Evolutionary conservation across 2,797 vertebrate species (phyloP), one percentile per base, ranked within the genome.

Genomic region (Prionace glauca): DNA sequence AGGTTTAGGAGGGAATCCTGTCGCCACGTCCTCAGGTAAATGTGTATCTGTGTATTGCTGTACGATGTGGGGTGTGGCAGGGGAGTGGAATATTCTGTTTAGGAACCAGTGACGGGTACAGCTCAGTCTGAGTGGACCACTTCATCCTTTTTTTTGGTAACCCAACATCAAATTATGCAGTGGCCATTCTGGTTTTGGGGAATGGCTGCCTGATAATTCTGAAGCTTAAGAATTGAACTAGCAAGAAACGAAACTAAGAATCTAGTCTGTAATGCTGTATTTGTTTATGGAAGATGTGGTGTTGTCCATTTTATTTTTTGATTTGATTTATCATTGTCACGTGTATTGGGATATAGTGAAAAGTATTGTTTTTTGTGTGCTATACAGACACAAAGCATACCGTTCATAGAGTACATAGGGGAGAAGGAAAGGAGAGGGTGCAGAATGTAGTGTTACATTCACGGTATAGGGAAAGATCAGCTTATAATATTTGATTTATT

Each of bases 21-120:
- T 74, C 9, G 20, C 67, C 24, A 74, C 88, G 2, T 91, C 88
- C 9, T 36, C 93, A 94, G 93, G 93, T 94, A 94, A 74, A 94
- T 91, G 29, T 45, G 41, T 50, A 24, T 71, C 71, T 94, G 65
- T 71, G 67, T 71, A 41, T 36, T 93, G 8, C 50, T 90, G 87
- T 69, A 20, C 24, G 36, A 45, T 71, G 41, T 69, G 29, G 72
- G 32, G 9, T 16, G 67, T 32, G 65, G 26, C 16, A 9, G 60
- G 36, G 60, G 65, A 32, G n/a, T 36, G 26, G n/a, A 93, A 26
- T 69, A 29, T 65, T 69, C 22, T 36, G 10, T 41, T 36, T 69
- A 24, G 26, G 62, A 36, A 1, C 4, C 4, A 0, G 3, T 71
- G n/a, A 11, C 10, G 20, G 50, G 50, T 91, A 5, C 14, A 20